Conservation (phyloP, 2,888 invertebrate species). For the Lucinisca nassula region DNA sequence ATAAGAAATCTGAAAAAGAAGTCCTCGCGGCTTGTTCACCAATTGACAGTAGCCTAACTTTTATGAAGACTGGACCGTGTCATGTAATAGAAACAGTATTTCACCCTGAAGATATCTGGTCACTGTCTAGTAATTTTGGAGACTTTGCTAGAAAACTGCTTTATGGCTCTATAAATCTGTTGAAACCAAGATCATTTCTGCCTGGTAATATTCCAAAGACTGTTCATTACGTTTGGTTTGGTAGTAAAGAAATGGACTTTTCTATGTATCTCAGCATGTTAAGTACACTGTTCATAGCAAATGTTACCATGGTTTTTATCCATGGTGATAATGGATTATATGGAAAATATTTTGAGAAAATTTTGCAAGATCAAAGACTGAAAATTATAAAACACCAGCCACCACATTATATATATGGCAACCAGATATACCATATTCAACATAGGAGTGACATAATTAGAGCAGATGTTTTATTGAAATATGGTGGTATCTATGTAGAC, state of each 20-base stretch:
- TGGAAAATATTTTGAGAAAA: slow-evolving; percentile 80
- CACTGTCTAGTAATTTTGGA: slow-evolving; percentile 72
- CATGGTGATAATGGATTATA: slow-evolving; percentile 79
- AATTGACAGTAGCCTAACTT: background rate
- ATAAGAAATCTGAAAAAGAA: background rate
- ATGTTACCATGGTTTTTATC: slow-evolving; percentile 83
- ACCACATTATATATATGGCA: slow-evolving; percentile 68
- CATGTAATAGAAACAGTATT: slow-evolving; percentile 37
- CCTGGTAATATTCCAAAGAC: slow-evolving; percentile 79
- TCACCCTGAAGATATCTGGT: slow-evolving; percentile 78
- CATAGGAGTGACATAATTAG: slow-evolving; percentile 82
- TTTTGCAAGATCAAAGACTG: slow-evolving; percentile 70
- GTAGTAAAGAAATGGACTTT: slow-evolving; percentile 74
- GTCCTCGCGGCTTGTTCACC: background rate
- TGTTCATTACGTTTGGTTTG: slow-evolving; percentile 85
- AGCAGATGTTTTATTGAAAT: slow-evolving; percentile 82
- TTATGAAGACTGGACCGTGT: slow-evolving; percentile 24
- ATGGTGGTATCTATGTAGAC: slow-evolving; percentile 85
- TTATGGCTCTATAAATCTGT: slow-evolving; percentile 71
- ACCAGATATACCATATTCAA: slow-evolving; percentile 70
- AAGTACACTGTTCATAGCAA: slow-evolving; percentile 80
- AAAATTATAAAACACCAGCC: slow-evolving; percentile 62
- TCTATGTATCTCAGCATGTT: slow-evolving; percentile 81
- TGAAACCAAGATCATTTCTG: slow-evolving; percentile 31
- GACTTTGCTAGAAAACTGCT: slow-evolving; percentile 65